Evolutionary conservation across 2,888 invertebrate genomes (phyloP), one percentile per base, ranked within the genome.

Genomic region (Stramonita haemastoma): DNA sequence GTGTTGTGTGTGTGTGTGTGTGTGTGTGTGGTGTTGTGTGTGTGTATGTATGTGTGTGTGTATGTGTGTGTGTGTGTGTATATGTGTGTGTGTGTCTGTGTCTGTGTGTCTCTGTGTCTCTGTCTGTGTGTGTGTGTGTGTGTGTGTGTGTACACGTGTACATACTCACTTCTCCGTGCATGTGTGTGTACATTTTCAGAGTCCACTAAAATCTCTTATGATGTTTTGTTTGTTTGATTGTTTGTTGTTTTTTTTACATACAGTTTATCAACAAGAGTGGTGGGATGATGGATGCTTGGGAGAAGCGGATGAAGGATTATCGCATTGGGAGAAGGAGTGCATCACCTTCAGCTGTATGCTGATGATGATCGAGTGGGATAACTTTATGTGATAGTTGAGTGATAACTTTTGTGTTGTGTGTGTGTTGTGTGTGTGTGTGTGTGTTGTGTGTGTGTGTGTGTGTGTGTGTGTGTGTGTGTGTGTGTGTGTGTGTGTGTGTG

Each of bases 321-420:
- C 90, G 56, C 0, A 89, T 94, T 22, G 93, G 93, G 5, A 89
- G 87, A 46, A 0, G 86, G 87, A 86, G 89, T 13, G n/a, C 32
- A 4, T 92, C 90, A 26, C 93, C 93, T 5, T 66, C 91, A 92
- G 11, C 92, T 95, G 29, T 95, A 94, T 77, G 26, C 90, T 8
- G 93, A 92, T 29, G 93, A 95, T 29, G 88, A 90, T 79, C 84
- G 57, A 22, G 87, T 85, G 94, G n/a, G 89, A 89, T 19, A 93
- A 94, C 84, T 94, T 93, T 84, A 90, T 89, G 90, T 90, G 88
- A 19, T 11, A 57, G 46, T 56, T 56, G 81, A 5, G 46, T 46
- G 46, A n/a, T 60, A 11, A 60, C 2, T 2, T 17, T 4, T 22
- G 66, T 17, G 26, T 66, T 6, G 26, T 66, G 66, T 66, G 19